These are phyloP conservation scores for Aplysia californica DNA, from an alignment of 1,140 invertebrate species.

Conservation along the genomic window DNA sequence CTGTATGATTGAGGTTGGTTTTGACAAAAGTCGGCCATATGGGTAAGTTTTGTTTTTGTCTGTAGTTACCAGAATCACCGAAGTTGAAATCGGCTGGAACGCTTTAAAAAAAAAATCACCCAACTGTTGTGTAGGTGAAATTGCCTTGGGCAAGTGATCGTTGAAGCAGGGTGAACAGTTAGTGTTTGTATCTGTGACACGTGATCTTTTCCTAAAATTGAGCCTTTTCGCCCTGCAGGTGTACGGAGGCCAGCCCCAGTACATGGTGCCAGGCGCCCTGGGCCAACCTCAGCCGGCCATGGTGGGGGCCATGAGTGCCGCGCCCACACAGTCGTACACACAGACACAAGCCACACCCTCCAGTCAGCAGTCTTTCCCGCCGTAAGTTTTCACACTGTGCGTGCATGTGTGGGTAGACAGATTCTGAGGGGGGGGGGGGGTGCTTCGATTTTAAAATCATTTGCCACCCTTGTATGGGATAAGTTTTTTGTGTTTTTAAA, in stretches of 20 bases:
- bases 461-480: neutral
- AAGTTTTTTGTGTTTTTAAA: neutral
- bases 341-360: constrained; percentile 14
- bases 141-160: neutral
- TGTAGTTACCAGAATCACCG: neutral
- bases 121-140: neutral
- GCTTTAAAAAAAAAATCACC: neutral
- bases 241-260: constrained; percentile 1
- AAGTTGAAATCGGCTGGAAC: neutral
- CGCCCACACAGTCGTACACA: constrained; percentile 6
- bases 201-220: neutral
- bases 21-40: neutral
- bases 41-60: neutral
- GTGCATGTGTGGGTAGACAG: neutral
- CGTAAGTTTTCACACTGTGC: neutral
- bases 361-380: constrained; percentile 8
- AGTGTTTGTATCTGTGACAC: neutral
- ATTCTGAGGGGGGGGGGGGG: neutral
- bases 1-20: no score
- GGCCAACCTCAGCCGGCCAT: neutral
- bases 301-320: constrained; percentile 7
- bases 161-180: neutral
- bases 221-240: neutral
- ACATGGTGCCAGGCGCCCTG: constrained; percentile 1
- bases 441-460: neutral